phyloP scores from a whole-genome alignment of 2,113 vertebrate genomes.

The Pedetes capensis region DNA sequence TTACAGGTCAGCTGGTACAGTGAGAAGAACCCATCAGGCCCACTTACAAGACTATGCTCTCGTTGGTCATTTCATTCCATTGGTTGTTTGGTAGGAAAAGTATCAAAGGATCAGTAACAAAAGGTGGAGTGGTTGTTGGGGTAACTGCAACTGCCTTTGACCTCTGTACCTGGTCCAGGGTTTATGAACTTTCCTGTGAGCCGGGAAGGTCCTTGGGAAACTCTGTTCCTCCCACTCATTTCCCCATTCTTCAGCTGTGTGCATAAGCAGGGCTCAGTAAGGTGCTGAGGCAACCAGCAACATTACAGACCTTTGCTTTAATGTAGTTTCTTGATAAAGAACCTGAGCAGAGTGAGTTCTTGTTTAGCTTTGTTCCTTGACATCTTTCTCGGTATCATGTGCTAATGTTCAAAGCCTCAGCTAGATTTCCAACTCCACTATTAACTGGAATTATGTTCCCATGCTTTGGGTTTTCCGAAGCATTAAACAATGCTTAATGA shows the following conservation, averaged over 20 bases:
- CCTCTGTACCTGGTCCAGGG: neutral
- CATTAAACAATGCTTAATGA: constrained; percentile 52
- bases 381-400: neutral
- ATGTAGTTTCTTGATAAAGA: constrained; percentile 5
- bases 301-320: neutral
- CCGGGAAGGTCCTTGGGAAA: neutral
- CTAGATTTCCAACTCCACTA: constrained; percentile 46
- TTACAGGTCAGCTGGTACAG: neutral
- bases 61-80: neutral
- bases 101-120: neutral
- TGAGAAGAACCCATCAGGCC: neutral
- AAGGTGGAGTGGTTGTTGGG: neutral
- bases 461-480: constrained; percentile 31
- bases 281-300: neutral
- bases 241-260: neutral
- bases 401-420: constrained; percentile 35
- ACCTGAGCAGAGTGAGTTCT: neutral
- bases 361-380: neutral
- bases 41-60: neutral
- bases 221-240: neutral
- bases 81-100: constrained; percentile 1
- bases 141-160: neutral
- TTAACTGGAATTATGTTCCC: constrained; percentile 44
- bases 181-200: neutral
- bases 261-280: neutral